Evolutionary conservation across 1,140 invertebrate species (phyloP).

Genomic region (Cyphomyrmex costatus): DNA sequence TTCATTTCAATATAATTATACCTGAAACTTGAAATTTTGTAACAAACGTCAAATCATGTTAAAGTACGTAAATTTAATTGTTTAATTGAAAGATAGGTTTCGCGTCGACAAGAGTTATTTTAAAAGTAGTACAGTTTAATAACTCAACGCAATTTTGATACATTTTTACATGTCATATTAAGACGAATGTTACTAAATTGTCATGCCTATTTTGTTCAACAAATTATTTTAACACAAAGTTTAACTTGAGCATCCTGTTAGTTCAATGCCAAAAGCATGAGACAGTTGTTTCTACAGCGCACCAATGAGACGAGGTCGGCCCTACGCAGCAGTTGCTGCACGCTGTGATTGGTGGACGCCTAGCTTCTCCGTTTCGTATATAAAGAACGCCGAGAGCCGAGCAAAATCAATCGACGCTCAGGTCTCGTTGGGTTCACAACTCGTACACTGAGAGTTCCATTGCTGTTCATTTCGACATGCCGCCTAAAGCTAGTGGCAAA

Average conservation of each 20-base stretch:
- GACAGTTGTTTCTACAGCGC: background rate
- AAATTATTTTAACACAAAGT: background rate
- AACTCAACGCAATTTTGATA: background rate
- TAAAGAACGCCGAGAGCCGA: background rate
- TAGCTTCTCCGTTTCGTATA: background rate
- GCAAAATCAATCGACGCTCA: conserved; percentile 8
- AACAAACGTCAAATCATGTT: background rate
- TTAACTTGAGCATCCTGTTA: background rate
- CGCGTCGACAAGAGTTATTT: background rate
- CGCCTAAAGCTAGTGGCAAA: conserved; percentile 83
- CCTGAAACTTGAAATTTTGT: background rate
- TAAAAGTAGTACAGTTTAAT: background rate
- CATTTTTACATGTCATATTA: background rate
- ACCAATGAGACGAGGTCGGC: conserved; percentile 30
- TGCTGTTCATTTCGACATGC: conserved; percentile 73
- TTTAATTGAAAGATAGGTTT: background rate
- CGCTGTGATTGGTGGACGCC: conserved; percentile 27
- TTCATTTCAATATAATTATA: background rate
- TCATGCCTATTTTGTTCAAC: background rate
- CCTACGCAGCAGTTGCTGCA: background rate
- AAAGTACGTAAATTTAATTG: background rate
- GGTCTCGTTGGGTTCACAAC: background rate
- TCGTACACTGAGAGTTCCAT: background rate
- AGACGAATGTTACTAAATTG: background rate
- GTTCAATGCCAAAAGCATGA: conserved; percentile 6